Conservation (phyloP, 2,113 vertebrate genomes). For the Raja brachyura region DNA sequence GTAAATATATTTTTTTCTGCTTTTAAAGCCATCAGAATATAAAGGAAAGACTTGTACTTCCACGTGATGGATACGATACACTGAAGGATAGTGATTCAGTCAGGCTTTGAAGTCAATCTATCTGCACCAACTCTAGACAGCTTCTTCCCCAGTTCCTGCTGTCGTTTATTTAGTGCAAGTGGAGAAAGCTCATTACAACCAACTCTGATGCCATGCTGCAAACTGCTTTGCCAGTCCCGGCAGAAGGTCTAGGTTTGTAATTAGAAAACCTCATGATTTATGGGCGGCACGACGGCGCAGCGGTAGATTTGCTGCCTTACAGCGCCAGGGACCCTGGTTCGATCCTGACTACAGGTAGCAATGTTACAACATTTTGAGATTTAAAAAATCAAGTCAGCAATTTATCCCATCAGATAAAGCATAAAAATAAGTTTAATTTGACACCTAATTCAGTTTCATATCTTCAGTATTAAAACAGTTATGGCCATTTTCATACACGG, state of each 20-base stretch:
- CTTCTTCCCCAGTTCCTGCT: neutral
- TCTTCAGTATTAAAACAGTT: too few relatives aligned
- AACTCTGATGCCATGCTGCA: neutral
- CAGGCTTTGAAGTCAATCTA: neutral
- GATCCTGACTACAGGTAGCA: too few relatives aligned
- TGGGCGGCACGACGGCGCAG: too few relatives aligned
- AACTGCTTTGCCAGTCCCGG: neutral
- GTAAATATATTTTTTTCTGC: conserved; percentile 28
- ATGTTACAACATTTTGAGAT: too few relatives aligned
- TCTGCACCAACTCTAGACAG: neutral
- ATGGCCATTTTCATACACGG: too few relatives aligned
- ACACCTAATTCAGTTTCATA: too few relatives aligned
- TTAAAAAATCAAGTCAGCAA: too few relatives aligned
- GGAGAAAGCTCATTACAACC: neutral
- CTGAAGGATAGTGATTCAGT: neutral
- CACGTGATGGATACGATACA: neutral
- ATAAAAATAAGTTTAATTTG: too few relatives aligned
- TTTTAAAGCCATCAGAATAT: conserved; percentile 25
- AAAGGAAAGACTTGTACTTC: neutral
- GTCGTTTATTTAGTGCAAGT: neutral
- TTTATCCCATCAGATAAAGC: too few relatives aligned
- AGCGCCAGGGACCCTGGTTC: too few relatives aligned
- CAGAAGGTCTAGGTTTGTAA: neutral
- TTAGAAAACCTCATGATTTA: neutral
- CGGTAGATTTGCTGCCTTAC: too few relatives aligned